These are phyloP conservation scores for Cheilosia vernalis DNA, from an alignment of 2,888 invertebrate genomes.

Conservation along the genomic window DNA sequence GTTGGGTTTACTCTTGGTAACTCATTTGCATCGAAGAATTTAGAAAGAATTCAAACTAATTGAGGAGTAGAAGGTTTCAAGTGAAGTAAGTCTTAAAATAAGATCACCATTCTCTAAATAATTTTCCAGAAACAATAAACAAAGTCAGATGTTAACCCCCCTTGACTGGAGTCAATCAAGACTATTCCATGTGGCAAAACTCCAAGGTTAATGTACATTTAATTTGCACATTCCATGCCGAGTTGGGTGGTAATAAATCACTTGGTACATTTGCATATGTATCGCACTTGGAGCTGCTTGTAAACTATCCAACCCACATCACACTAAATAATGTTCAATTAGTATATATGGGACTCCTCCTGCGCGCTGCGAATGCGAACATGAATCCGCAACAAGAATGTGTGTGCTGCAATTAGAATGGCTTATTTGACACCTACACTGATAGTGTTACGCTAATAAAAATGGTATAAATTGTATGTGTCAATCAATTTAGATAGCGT, in stretches of 20 bases:
- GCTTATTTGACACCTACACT: constrained; percentile 27
- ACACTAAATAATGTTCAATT: constrained; percentile 25
- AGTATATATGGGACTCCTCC: constrained; percentile 12
- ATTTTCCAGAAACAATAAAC: neutral
- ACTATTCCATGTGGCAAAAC: neutral
- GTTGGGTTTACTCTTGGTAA: no score
- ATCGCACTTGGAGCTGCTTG: constrained; percentile 12
- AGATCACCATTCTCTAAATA: neutral
- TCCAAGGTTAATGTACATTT: constrained; percentile 33
- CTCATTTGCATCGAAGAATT: no score
- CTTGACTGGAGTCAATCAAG: constrained; percentile 6
- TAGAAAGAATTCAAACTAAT: no score
- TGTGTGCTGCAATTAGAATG: constrained; percentile 10
- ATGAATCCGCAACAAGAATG: neutral
- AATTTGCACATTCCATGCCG: constrained; percentile 11
- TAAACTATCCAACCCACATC: constrained; percentile 18
- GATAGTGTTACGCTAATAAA: constrained; percentile 11
- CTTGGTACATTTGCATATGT: constrained; percentile 11
- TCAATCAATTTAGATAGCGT: constrained; percentile 23
- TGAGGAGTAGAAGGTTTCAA: neutral
- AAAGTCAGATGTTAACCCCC: neutral
- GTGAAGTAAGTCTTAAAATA: neutral
- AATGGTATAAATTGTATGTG: constrained; percentile 18
- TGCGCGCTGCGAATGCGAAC: neutral
- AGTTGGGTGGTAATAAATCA: constrained; percentile 24